phyloP scores from a whole-genome alignment of 2,113 vertebrate genomes.

The Pluvianellus socialis region DNA sequence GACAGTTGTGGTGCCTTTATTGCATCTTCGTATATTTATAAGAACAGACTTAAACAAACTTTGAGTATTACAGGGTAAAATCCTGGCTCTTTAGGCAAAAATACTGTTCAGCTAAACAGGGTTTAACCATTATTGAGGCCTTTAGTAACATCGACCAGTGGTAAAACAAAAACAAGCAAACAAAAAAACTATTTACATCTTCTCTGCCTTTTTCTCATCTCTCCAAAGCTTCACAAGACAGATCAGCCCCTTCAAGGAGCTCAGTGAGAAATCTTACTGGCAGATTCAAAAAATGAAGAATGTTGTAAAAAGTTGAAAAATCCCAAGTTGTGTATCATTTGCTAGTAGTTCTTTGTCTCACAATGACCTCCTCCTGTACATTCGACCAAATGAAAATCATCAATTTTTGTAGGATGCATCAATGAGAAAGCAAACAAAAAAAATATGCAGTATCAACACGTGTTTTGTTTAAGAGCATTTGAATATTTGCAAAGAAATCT shows the following conservation, averaged over 20 bases:
- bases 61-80: neutral
- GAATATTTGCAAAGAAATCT: neutral
- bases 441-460: neutral
- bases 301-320: neutral
- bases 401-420: neutral
- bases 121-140: neutral
- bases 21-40: neutral
- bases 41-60: neutral
- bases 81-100: neutral
- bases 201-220: neutral
- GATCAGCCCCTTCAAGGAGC: neutral
- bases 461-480: neutral
- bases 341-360: neutral
- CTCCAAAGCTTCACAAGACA: neutral
- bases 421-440: neutral
- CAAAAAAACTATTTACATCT: neutral
- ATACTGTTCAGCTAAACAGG: neutral
- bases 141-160: neutral
- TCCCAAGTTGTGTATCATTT: neutral
- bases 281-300: neutral
- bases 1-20: neutral
- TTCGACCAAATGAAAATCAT: neutral
- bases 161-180: neutral
- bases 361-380: neutral
- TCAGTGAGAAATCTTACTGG: neutral